Percentiles rank a stretch among this genome's conserved stretches.
Conservation (phyloP, 2,888 invertebrate species). For the Drosophila quinaria region DNA sequence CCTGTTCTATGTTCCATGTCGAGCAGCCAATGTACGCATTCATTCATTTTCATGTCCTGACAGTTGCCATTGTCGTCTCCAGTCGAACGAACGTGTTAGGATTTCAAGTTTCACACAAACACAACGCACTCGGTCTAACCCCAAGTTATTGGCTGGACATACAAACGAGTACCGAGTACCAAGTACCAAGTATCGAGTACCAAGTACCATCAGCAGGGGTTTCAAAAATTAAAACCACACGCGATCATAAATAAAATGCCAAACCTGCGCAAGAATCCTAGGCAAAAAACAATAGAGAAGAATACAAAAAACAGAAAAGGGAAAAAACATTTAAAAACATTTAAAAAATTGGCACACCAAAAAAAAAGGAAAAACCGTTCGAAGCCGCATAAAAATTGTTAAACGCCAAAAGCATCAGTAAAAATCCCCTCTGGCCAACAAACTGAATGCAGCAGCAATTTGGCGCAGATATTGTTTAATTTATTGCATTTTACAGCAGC, state of each 20-base stretch:
- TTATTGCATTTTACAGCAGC: slow-evolving; percentile 82
- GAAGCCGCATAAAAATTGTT: slow-evolving; percentile 76
- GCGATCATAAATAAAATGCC: slow-evolving; percentile 60
- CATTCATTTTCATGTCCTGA: slow-evolving; percentile 57
- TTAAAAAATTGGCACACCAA: slow-evolving; percentile 57
- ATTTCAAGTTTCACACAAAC: slow-evolving; percentile 40
- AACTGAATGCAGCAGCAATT: slow-evolving; percentile 76
- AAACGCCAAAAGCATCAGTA: slow-evolving; percentile 76
- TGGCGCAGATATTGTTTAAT: slow-evolving; percentile 81
- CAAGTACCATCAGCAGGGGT: neutral
- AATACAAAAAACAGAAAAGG: slow-evolving; percentile 24
- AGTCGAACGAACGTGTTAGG: slow-evolving; percentile 68
- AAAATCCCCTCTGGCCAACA: slow-evolving; percentile 55
- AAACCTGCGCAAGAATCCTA: slow-evolving; percentile 50
- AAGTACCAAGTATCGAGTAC: neutral
- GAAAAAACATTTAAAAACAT: slow-evolving; percentile 40
- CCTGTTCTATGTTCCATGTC: slow-evolving; percentile 40
- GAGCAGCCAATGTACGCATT: slow-evolving; percentile 57
- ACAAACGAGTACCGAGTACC: neutral
- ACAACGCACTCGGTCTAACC: slow-evolving; percentile 12
- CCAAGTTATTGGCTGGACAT: slow-evolving; percentile 47
- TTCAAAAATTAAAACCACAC: slow-evolving; percentile 60
- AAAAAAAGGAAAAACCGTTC: slow-evolving; percentile 23
- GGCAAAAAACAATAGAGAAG: slow-evolving; percentile 13
- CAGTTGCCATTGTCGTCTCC: slow-evolving; percentile 58